These are phyloP conservation scores for Nymphalis c-album DNA, from an alignment of 2,888 invertebrate genomes.

Conservation along the genomic window DNA sequence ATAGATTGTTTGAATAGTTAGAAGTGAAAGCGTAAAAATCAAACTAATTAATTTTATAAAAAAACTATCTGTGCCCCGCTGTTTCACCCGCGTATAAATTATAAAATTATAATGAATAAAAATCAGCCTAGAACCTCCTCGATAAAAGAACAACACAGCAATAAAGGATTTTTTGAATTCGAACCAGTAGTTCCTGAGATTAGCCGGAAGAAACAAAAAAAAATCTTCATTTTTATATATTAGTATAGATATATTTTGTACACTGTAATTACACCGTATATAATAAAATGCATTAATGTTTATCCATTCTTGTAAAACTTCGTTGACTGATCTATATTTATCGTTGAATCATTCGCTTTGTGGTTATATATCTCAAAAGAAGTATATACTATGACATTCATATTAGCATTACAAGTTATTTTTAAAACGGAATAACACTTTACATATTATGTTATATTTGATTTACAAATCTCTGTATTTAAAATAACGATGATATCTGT, in stretches of 20 bases:
- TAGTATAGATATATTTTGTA: background rate
- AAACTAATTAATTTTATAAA: background rate
- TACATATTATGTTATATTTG: conserved; percentile 3
- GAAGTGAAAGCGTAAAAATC: no score
- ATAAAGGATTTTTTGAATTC: no score
- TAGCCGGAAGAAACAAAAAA: no score
- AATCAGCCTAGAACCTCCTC: no score
- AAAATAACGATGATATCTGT: background rate
- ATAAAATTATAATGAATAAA: no score
- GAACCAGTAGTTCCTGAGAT: no score
- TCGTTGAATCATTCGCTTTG: conserved; percentile 34
- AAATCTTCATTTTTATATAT: no score
- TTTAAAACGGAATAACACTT: conserved; percentile 17
- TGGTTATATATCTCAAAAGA: conserved; percentile 31
- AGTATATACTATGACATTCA: conserved; percentile 24
- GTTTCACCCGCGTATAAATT: no score
- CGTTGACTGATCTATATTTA: conserved; percentile 33
- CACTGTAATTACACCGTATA: conserved; percentile 4
- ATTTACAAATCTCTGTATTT: background rate
- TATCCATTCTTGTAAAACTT: conserved; percentile 33
- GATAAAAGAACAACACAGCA: no score
- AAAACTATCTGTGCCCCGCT: no score
- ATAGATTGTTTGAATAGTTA: no score
- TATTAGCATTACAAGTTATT: conserved; percentile 15
- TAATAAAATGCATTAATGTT: conserved; percentile 4